Base-by-base conservation (phyloP, 2,113 vertebrate genomes). In the Coptodon bakossiorum region DNA sequence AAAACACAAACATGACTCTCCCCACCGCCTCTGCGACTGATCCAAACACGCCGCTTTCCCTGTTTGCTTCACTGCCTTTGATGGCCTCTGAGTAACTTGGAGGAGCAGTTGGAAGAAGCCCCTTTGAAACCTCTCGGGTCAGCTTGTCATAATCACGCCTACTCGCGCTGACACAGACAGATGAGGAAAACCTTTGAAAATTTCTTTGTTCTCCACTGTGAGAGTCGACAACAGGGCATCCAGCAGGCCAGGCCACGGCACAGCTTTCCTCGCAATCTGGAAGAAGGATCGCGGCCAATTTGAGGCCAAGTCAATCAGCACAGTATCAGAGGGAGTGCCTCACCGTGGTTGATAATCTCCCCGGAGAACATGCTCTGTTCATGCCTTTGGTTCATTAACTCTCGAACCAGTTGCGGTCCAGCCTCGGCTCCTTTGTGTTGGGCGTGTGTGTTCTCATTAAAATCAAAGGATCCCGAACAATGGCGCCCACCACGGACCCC, bases 261-360 rank as follows among this genome's bases (percentile, higher is more conserved):
- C 80, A 78, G 82, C 68, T 81, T 86, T 83, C 80, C 86, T 88
- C 50, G 48, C 81, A 56, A 66, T 76, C 86, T 73, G 68, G 71
- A 68, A 54, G 84, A 81, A 82, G 86, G 90, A 86, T 93, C 66
- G 81, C 29, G 43, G 89, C 82, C 92, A 94, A 93, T 95, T 91
- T 92, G 83, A 92, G 88, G 86, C 79, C 90, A 86, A 91, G 92
- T 95, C 93, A 94, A 90, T 95, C 93, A 93, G 73, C 81, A 7
- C 29, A 13, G 91, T 27, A 80, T 91, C 81, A 90, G 73, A 88
- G 82, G 83, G 83, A 89, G 56, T 16, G 54, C 84, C 38, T 80
- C 86, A 80, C 85, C 53, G 86, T 85, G 93, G 94, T 87, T 94
- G 85, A 92, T 94, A 40, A 90, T 85, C 81, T 92, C 92, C 88